Percentiles rank a stretch among this genome's conserved stretches.
These are phyloP conservation scores for Ceramica pisi DNA, from an alignment of 2,888 invertebrate species.

Conservation along the genomic window DNA sequence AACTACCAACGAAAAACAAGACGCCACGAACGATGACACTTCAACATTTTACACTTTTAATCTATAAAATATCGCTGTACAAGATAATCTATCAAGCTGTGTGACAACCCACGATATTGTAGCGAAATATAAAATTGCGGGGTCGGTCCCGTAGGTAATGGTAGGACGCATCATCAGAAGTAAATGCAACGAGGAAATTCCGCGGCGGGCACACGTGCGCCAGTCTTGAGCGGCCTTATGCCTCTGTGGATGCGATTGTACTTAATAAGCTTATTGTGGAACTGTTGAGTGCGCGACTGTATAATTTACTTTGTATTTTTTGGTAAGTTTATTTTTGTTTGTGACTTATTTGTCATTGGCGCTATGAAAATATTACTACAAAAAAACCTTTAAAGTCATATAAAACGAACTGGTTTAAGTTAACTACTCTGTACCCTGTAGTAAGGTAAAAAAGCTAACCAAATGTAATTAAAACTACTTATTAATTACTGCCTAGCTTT, in stretches of 20 bases:
- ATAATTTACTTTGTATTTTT: slow-evolving; percentile 19
- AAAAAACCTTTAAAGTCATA: background rate
- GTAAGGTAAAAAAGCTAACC: no score
- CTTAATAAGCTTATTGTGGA: slow-evolving; percentile 57
- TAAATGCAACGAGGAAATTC: slow-evolving; percentile 79
- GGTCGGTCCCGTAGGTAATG: slow-evolving; percentile 68
- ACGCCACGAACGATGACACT: slow-evolving; percentile 29
- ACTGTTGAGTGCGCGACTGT: slow-evolving; percentile 41
- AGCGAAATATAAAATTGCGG: slow-evolving; percentile 75
- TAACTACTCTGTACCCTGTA: no score
- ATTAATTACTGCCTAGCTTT: no score
- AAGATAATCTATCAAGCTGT: slow-evolving; percentile 70
- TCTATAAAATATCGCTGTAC: slow-evolving; percentile 60
- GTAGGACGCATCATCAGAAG: slow-evolving; percentile 76
- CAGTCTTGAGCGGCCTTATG: slow-evolving; percentile 66
- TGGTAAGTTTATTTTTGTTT: background rate
- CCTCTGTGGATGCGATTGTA: slow-evolving; percentile 59
- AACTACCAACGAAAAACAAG: slow-evolving; percentile 27
- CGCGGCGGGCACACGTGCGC: slow-evolving; percentile 71
- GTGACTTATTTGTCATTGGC: background rate
- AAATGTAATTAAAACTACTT: no score
- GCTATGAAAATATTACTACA: background rate
- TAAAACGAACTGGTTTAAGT: background rate
- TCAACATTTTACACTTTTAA: slow-evolving; percentile 50
- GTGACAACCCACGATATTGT: slow-evolving; percentile 68